Evolutionary conservation across 1,140 invertebrate species (phyloP).

Genomic region (Reticulitermes speratus): DNA sequence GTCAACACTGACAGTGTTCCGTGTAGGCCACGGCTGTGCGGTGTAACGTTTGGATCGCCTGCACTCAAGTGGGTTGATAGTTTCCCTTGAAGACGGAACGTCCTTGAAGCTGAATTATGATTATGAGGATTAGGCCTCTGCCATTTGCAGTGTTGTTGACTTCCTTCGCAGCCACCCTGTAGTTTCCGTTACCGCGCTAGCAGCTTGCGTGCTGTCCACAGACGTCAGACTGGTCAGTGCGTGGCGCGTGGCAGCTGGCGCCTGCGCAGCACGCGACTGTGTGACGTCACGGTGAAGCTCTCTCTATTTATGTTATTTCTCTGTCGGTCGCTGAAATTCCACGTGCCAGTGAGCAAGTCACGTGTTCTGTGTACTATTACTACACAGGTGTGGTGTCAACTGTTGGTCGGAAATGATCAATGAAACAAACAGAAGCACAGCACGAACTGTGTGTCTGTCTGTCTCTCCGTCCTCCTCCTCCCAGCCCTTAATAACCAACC

Average conservation of each 20-base stretch:
- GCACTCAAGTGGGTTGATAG: too few species aligned
- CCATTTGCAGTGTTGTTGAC: neutral
- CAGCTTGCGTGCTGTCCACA: neutral
- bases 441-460: too few species aligned
- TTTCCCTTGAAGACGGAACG: too few species aligned
- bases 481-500: too few species aligned
- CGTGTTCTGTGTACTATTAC: constrained; percentile 9
- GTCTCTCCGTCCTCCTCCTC: too few species aligned
- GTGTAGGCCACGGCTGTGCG: too few species aligned
- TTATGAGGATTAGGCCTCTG: too few species aligned
- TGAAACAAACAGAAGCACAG: neutral
- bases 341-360: neutral
- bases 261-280: neutral
- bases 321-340: neutral
- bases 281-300: neutral
- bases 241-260: constrained; percentile 5
- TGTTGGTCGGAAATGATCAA: constrained; percentile 4
- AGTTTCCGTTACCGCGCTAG: too few species aligned
- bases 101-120: too few species aligned
- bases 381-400: constrained; percentile 9
- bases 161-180: neutral
- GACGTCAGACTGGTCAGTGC: constrained; percentile 11
- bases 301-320: constrained; percentile 19
- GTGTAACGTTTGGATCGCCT: too few species aligned
- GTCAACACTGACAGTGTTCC: too few species aligned